Conservation (phyloP, 2,113 vertebrate genomes). For the Platichthys stellatus region DNA sequence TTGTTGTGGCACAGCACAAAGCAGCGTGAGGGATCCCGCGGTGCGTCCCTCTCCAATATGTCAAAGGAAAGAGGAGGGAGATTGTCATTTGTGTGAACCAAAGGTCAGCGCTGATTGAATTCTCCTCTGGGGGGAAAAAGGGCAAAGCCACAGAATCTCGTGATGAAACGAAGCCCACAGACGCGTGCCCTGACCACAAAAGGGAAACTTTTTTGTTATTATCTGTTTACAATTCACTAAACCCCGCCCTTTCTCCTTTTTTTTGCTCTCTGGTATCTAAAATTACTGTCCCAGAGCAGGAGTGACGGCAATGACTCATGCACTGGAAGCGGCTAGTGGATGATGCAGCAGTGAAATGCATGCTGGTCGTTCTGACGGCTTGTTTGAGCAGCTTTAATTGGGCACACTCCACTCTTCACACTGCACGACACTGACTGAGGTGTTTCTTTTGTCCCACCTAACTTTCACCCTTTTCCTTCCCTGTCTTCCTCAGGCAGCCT, state of each 20-base stretch:
- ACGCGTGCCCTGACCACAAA: neutral
- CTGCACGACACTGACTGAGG: too few relatives aligned
- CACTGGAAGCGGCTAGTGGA: conserved; percentile 13
- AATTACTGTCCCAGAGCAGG: conserved; percentile 2
- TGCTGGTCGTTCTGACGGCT: conserved; percentile 40
- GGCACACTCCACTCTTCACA: conserved; percentile 8
- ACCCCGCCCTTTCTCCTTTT: neutral
- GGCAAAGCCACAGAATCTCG: conserved; percentile 31
- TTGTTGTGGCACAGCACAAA: conserved; percentile 22
- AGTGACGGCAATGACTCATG: conserved; percentile 33
- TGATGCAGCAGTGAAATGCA: conserved; percentile 41
- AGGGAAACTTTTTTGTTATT: neutral
- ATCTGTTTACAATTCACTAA: neutral
- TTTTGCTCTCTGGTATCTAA: conserved; percentile 14
- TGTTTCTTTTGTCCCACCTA: conserved; percentile 19
- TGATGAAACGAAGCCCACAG: conserved; percentile 14
- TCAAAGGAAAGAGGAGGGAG: conserved; percentile 38
- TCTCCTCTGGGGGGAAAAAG: conserved; percentile 46
- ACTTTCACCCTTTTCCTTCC: conserved; percentile 1
- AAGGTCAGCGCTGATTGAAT: conserved; percentile 74
- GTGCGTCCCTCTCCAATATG: conserved; percentile 41
- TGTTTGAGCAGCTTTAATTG: conserved; percentile 56
- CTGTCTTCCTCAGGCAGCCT: conserved; percentile 84
- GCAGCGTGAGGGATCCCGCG: conserved; percentile 18
- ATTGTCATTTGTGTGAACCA: conserved; percentile 65